These are phyloP conservation scores for Caenorhabditis panamensis DNA, from an alignment of 2,888 invertebrate genomes.

Conservation along the genomic window DNA sequence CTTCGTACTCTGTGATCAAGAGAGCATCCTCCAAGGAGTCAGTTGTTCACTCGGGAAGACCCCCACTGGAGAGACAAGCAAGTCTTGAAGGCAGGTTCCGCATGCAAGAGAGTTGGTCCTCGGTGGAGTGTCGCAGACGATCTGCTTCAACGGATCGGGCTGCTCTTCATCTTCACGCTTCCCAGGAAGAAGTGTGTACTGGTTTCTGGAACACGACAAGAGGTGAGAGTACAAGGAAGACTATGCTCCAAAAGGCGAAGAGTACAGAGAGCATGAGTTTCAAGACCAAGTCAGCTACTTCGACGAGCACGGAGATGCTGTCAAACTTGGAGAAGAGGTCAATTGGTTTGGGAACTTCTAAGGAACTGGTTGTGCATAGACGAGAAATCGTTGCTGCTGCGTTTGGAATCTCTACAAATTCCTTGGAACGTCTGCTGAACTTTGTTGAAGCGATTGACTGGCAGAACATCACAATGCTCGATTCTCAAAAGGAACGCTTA, in stretches of 20 bases:
- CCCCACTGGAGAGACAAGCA: slow-evolving; percentile 45
- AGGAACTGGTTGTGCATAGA: slow-evolving; percentile 37
- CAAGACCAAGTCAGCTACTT: slow-evolving; percentile 25
- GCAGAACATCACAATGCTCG: slow-evolving; percentile 50
- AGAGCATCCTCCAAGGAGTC: slow-evolving; percentile 45
- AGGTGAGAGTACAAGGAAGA: slow-evolving; percentile 49
- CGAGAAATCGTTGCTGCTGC: slow-evolving; percentile 50
- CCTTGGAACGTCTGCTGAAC: slow-evolving; percentile 50
- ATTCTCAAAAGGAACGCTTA: slow-evolving; percentile 38
- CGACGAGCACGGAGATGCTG: slow-evolving; percentile 18
- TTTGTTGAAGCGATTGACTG: slow-evolving; percentile 46
- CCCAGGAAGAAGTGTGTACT: slow-evolving; percentile 57
- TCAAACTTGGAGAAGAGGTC: slow-evolving; percentile 8
- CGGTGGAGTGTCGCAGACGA: slow-evolving; percentile 43
- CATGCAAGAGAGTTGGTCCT: slow-evolving; percentile 55
- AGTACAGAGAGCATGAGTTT: slow-evolving; percentile 48
- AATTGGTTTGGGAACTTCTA: slow-evolving; percentile 7
- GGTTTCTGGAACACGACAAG: slow-evolving; percentile 65
- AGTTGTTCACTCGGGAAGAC: slow-evolving; percentile 33
- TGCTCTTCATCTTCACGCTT: slow-evolving; percentile 29
- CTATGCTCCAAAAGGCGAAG: slow-evolving; percentile 54
- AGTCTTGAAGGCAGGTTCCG: slow-evolving; percentile 61
- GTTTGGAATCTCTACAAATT: slow-evolving; percentile 45
- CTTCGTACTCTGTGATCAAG: slow-evolving; percentile 50
- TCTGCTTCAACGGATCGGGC: slow-evolving; percentile 49